Base-by-base conservation (phyloP, 2,113 vertebrate species). In the Meriones unguiculatus region DNA sequence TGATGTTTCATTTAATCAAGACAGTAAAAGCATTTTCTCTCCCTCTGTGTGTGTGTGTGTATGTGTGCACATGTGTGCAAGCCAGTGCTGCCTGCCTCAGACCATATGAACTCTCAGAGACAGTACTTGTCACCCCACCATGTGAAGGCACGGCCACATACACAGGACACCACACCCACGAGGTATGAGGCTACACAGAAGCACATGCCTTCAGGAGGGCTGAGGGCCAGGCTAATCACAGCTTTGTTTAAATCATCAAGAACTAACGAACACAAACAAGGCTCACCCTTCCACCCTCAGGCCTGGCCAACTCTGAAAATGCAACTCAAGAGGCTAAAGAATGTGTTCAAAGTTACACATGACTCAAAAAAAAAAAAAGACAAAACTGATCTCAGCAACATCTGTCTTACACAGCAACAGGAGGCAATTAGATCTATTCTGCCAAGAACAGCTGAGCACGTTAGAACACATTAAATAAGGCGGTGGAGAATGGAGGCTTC, bases 381-480 rank as follows among this genome's bases (percentile, higher is more conserved):
- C 12, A 0, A 62, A 25, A 85, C 6, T 59, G 41, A 78, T 78
- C 32, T 69, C 57, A 94, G 32, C 78, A 62, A 82, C 28, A 69
- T 69, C 17, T 77, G 30, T 22, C 25, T 65, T 69, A 89, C 7
- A 41, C 67, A 88, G 69, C 1, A 50, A 75, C 6, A 28, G 73
- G 41, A 88, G 52, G 65, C 54, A 41, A 46, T 77, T 86, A 96
- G 94, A 90, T 59, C 46, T 65, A 38, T 57, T 81, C 38, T 28
- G 50, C 17, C 69, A 91, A 86, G 75, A 96, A 94, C 97, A 54
- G 10, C 67, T 90, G 87, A 91, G 84, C 24, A 11, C 18, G 22
- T 75, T 89, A 73, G 80, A 69, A 75, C n/a, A 89, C 32, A 69
- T 89, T 73, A 80, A 78, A 76, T 64, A 76, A 87, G 57, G n/a